Base-by-base conservation (phyloP, 2,888 invertebrate species). In the Azorinus chamasolen region DNA sequence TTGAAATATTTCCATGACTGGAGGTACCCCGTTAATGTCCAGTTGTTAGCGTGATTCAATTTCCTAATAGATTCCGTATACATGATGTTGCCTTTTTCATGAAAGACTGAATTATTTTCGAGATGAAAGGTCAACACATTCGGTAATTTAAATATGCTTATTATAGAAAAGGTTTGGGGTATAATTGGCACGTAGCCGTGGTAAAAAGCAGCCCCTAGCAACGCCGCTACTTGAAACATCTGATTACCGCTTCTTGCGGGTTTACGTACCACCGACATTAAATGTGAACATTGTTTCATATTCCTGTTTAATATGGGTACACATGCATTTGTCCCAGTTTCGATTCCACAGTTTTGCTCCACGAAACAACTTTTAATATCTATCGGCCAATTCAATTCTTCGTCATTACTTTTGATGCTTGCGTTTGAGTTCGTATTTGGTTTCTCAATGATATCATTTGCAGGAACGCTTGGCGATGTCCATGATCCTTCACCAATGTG, bases 1-100 rank as follows among this genome's bases (percentile, higher is more conserved):
- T 58, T 41, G 58, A 88, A 88, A 61, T 87, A 87, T 68, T 83
- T 85, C 86, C 86, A 88, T 0, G 86, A 85, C 65, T 88, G 88
- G 46, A 76, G 84, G 65, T 84, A 88, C 18, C 88, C 86, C 14
- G 48, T 48, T 18, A 87, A 55, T 1, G 85, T 79, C 81, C 78
- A 83, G 48, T 87, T 87, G n/a, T 63, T 70, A 8, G 50, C 53
- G 27, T 68, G 72, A 4, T 69, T 32, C 2, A 87, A 48, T 37
- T 50, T 54, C n/a, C 58, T 50, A 1, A 85, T 25, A 8, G 59
- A 48, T 0, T 24, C 22, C 16, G 74, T 64, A 53, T 79, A 85
- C 24, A 54, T 64, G 1, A 79, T 78, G 32, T 83, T 70, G 1
- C 59, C 55, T 14, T 61, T 59, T 37, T 82, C 79, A 0, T 59